phyloP scores from a whole-genome alignment of 2,113 vertebrate genomes.

The Benitochromis conjunctus region DNA sequence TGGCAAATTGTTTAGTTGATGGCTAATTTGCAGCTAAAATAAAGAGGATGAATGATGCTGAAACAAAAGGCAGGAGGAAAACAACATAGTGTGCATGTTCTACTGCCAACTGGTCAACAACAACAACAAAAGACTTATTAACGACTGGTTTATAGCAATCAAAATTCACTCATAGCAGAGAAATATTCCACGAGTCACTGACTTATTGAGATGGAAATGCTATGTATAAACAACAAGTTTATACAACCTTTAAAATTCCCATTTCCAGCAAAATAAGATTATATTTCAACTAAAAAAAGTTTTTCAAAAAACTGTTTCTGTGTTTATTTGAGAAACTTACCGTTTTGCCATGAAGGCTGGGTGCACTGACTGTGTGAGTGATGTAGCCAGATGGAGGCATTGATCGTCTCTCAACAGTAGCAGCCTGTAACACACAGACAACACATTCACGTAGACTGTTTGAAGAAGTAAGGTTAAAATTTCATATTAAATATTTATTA shows the following conservation, averaged over 20 bases:
- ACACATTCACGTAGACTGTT: not conserved
- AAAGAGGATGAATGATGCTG: not conserved
- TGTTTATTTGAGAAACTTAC: slow-evolving; percentile 68
- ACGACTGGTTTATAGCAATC: not conserved
- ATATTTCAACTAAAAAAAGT: not conserved
- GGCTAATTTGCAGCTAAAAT: not conserved
- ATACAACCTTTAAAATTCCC: not conserved
- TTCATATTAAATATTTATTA: not conserved
- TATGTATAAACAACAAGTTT: not conserved
- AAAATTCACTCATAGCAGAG: not conserved
- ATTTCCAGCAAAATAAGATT: not conserved
- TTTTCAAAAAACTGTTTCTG: not conserved
- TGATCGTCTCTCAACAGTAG: slow-evolving; percentile 85
- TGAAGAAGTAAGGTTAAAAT: not conserved
- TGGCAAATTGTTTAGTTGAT: not conserved
- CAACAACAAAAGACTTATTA: not conserved
- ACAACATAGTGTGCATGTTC: not conserved
- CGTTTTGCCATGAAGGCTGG: slow-evolving; percentile 94
- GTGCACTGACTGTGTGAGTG: slow-evolving; percentile 93
- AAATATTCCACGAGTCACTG: not conserved
- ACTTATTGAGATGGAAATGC: not conserved
- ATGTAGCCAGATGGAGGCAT: slow-evolving; percentile 91
- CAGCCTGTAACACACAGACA: slow-evolving; percentile 69
- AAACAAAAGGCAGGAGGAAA: not conserved
- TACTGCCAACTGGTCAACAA: not conserved